Base-by-base conservation (phyloP, 1,140 invertebrate species). In the Eupeodes corollae region DNA sequence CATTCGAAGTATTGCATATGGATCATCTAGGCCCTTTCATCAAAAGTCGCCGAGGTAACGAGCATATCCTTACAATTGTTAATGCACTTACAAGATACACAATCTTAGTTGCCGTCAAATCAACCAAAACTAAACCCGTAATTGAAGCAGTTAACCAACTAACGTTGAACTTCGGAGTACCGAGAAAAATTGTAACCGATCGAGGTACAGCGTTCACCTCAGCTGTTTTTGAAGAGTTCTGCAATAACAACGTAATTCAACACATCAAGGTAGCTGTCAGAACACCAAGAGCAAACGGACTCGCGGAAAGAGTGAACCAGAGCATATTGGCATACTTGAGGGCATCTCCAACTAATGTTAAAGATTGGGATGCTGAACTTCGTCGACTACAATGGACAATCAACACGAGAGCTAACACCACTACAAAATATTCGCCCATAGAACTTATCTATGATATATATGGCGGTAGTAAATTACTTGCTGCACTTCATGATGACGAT, bases 151-250 rank as follows among this genome's bases (percentile, higher is more conserved):
- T 51, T 5, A 19, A 51, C 12, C 39, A 51, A 38, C 15, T 51
- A 6, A 43, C 16, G 3, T 40, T 19, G 16, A 47, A 33, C 38
- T 51, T 46, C 30, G 44, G 61, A 37, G 8, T 47, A 37, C 56
- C 59, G 5, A 41, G 10, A 8, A 11, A 35, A 19, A 57, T 72
- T 19, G 53, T 68, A 3, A 56, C 50, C 0, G 69, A 72, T 33
- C 41, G 56, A 45, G 66, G 66, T 9, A 56, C 53, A 18, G 46
- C 55, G 9, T 69, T 68, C 44, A 62, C 58, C 1, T 51, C 56
- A 1, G 51, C 57, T 15, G 13, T 42, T 15, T 63, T 68, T 38
- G 40, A 49, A 32, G 40, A 57, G 14, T 56, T 57, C 38, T 59
- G 58, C 39, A 19, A 46, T 10, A 16, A 55, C 8, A 46, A 56